These are phyloP conservation scores for Exephanes ischioxanthus DNA, from an alignment of 2,888 invertebrate species.

Conservation along the genomic window DNA sequence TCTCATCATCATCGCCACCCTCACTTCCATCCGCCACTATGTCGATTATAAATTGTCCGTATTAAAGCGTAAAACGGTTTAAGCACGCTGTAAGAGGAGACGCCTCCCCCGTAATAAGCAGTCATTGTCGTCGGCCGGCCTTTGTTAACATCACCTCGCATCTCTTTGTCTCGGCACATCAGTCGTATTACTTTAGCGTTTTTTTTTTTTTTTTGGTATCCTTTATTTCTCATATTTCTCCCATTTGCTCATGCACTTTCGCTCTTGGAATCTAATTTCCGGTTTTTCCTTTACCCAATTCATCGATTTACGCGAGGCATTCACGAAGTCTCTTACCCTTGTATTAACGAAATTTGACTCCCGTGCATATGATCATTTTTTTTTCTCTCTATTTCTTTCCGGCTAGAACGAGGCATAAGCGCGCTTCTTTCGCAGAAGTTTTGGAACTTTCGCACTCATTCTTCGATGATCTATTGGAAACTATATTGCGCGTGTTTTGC, in stretches of 20 bases:
- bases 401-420: too few species aligned
- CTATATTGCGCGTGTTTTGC: too few species aligned
- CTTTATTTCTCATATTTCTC: constrained; percentile 1
- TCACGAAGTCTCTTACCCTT: neutral
- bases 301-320: neutral
- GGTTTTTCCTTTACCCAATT: neutral
- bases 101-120: constrained; percentile 68
- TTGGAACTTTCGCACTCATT: too few species aligned
- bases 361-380: neutral
- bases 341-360: neutral
- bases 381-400: neutral
- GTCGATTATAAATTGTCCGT: constrained; percentile 70
- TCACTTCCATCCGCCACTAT: constrained; percentile 30
- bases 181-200: constrained; percentile 53
- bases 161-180: constrained; percentile 46
- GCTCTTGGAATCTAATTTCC: neutral
- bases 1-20: constrained; percentile 36
- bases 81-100: constrained; percentile 68
- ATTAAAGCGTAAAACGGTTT: constrained; percentile 71
- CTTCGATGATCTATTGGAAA: too few species aligned
- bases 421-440: too few species aligned
- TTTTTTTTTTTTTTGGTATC: constrained; percentile 8
- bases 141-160: constrained; percentile 67
- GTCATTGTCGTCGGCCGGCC: constrained; percentile 58
- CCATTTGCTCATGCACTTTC: constrained; percentile 14